Evolutionary conservation across 1,140 invertebrate species (phyloP).

Genomic region (Drosophila carrolli): DNA sequence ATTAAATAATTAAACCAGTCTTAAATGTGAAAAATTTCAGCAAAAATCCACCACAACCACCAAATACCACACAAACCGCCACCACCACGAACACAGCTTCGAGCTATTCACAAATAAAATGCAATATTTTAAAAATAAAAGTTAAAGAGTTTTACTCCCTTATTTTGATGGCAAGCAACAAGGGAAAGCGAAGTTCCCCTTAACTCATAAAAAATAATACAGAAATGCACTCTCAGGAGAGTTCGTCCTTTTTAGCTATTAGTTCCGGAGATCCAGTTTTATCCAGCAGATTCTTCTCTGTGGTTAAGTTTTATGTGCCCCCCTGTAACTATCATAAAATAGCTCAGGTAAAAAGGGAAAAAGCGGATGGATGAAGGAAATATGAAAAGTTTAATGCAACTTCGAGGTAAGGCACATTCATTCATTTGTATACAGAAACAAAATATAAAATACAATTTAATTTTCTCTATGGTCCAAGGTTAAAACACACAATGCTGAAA

Average conservation of each 20-base stretch:
- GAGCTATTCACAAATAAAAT: constrained; percentile 78
- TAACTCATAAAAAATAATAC: constrained; percentile 13
- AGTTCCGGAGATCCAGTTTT: constrained; percentile 2
- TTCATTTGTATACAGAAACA: neutral
- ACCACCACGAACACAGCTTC: constrained; percentile 56
- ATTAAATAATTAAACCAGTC: constrained; percentile 64
- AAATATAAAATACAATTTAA: no score
- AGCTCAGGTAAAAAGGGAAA: constrained; percentile 9
- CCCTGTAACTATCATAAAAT: constrained; percentile 6
- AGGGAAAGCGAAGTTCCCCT: no score
- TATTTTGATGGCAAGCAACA: neutral
- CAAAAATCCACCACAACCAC: constrained; percentile 38
- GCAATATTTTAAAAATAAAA: constrained; percentile 78
- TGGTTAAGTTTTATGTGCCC: constrained; percentile 4
- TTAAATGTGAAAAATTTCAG: constrained; percentile 65
- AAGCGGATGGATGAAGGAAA: neutral
- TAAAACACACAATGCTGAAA: no score
- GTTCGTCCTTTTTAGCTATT: constrained; percentile 5
- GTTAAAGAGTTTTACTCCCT: constrained; percentile 17
- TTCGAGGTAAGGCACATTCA: neutral
- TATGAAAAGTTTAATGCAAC: constrained; percentile 8
- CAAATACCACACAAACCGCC: constrained; percentile 23
- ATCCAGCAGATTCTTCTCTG: neutral
- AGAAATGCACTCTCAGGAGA: constrained; percentile 12
- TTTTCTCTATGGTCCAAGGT: no score